These are phyloP conservation scores for Harpalus rubripes DNA, from an alignment of 2,888 invertebrate species.

Conservation along the genomic window DNA sequence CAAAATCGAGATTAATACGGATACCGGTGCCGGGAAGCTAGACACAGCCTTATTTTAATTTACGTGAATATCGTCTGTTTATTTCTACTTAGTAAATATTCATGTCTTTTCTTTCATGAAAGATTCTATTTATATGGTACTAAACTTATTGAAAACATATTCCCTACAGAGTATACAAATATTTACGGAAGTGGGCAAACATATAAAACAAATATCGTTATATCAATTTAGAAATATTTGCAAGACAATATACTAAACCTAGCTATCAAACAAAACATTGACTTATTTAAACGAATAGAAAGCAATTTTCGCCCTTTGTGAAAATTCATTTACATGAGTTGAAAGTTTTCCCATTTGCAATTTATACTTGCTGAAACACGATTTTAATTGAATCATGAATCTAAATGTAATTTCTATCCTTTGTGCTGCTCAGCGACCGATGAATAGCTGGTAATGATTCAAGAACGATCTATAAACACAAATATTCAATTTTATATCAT, in stretches of 20 bases:
- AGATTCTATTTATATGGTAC: conserved; percentile 20
- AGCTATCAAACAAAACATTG: conserved; percentile 25
- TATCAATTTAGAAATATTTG: conserved; percentile 3
- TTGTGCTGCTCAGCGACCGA: conserved; percentile 2
- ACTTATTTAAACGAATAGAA: conserved; percentile 31
- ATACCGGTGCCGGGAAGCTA: too few relatives aligned
- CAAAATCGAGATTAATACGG: too few relatives aligned
- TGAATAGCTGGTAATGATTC: conserved; percentile 28
- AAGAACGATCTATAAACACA: conserved; percentile 13
- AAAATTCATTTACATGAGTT: conserved; percentile 43
- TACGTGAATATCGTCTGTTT: too few relatives aligned
- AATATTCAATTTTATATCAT: conserved; percentile 11
- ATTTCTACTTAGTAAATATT: neutral
- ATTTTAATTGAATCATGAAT: conserved; percentile 44
- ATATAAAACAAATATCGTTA: conserved; percentile 25
- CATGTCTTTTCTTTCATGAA: neutral
- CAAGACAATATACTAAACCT: conserved; percentile 22
- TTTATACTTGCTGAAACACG: conserved; percentile 26
- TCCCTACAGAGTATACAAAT: conserved; percentile 22
- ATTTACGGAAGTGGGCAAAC: conserved; percentile 13
- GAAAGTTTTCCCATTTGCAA: conserved; percentile 45
- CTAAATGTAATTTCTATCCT: conserved; percentile 37
- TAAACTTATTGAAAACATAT: conserved; percentile 34
- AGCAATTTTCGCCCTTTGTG: conserved; percentile 14
- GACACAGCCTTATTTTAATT: too few relatives aligned